A percentile compares a stretch with the other conserved stretches of the same genome.
These are phyloP conservation scores for Ophion costatus DNA, from an alignment of 2,888 invertebrate genomes.

Conservation along the genomic window DNA sequence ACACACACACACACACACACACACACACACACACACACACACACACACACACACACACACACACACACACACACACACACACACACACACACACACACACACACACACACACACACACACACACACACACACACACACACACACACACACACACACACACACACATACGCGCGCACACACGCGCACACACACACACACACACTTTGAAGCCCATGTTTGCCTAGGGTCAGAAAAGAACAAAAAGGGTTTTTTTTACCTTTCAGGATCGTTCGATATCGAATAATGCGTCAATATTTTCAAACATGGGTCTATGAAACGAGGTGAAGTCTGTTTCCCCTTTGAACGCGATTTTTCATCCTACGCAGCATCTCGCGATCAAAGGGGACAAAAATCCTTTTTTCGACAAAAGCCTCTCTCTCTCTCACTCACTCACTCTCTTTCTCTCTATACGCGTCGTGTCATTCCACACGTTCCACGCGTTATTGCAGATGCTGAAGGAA, in stretches of 20 bases:
- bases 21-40: not conserved
- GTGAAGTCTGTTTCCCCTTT: slow-evolving; percentile 62
- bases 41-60: not conserved
- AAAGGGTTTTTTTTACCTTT: slow-evolving; percentile 59
- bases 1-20: not conserved
- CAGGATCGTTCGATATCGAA: slow-evolving; percentile 72
- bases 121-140: not conserved
- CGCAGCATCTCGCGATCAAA: slow-evolving; percentile 39
- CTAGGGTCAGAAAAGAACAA: slow-evolving; percentile 11
- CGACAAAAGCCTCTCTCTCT: slow-evolving; percentile 68
- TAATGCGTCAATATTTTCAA: slow-evolving; percentile 77
- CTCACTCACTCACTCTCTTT: not conserved
- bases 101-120: not conserved
- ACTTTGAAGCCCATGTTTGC: slow-evolving; percentile 13
- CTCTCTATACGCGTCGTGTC: slow-evolving; percentile 70
- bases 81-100: not conserved
- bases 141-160: not conserved
- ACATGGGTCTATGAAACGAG: slow-evolving; percentile 69
- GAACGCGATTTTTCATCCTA: slow-evolving; percentile 56
- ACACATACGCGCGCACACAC: not conserved
- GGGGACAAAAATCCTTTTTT: slow-evolving; percentile 72
- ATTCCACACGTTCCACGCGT: slow-evolving; percentile 60
- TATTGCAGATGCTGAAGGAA: slow-evolving; percentile 29
- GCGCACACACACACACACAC: not conserved
- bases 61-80: not conserved